These are phyloP conservation scores for Riparia riparia DNA, from an alignment of 2,113 vertebrate genomes.

Conservation along the genomic window DNA sequence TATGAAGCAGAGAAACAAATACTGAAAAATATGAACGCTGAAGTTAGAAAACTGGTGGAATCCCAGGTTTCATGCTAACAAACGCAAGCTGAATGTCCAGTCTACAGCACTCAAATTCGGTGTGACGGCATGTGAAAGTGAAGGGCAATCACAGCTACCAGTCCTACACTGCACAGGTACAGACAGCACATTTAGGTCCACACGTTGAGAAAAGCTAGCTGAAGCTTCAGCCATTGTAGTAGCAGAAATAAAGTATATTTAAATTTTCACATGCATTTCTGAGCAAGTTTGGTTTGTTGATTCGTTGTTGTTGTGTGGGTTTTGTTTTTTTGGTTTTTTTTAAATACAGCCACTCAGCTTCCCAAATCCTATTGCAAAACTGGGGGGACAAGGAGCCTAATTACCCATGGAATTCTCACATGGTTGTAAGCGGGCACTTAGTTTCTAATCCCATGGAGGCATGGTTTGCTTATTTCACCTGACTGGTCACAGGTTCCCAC, in stretches of 20 bases:
- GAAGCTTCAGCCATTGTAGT: neutral
- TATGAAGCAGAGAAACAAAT: constrained; percentile 27
- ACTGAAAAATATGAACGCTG: neutral
- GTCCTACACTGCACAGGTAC: neutral
- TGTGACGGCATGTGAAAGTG: neutral
- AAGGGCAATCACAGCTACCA: neutral
- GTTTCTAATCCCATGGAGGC: neutral
- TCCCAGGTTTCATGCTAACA: constrained; percentile 33
- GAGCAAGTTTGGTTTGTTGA: neutral
- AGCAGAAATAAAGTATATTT: constrained; percentile 38
- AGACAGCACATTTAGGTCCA: neutral
- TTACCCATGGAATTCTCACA: constrained; percentile 26
- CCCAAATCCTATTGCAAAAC: neutral
- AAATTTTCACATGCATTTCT: constrained; percentile 8
- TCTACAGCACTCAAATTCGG: neutral
- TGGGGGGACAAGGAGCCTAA: neutral
- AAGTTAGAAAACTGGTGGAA: neutral
- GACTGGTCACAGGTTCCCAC: neutral
- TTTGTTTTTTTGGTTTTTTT: neutral
- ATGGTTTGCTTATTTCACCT: neutral
- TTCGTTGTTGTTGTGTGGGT: too few species aligned
- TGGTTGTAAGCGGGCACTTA: neutral
- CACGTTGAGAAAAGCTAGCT: neutral
- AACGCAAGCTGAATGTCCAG: neutral
- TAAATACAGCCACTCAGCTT: neutral